Evolutionary conservation across 2,797 vertebrate species (phyloP), one percentile per base, ranked within the genome.

Genomic region (Petrocephalus schoutedeni): DNA sequence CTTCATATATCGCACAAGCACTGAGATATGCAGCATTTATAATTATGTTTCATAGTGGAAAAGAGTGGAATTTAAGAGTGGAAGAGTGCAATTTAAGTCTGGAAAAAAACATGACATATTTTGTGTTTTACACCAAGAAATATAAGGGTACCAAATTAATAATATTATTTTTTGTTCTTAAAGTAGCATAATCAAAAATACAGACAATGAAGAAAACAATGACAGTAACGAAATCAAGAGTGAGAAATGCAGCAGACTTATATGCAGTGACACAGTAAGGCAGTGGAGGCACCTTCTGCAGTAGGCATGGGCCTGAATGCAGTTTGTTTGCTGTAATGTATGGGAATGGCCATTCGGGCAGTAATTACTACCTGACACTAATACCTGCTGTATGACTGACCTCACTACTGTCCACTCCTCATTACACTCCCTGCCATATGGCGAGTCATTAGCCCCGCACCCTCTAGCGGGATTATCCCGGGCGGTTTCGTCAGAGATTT

Each of bases 341-440:
- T 45, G 36, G 12, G 67, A 59, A 53, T 64, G 58, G 58, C 36
- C 59, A 94, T 94, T 93, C 91, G 87, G 90, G 91, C 92, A 95
- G 95, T 96, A 96, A 96, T 96, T 95, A 91, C 92, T 92, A 95
- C 95, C 95, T 96, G 95, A 96, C 95, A 96, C 95, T 96, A 96
- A 96, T 96, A 95, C 96, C 92, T 94, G 94, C 93, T 94, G 95
- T 95, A 96, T 96, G 95, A 95, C 92, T 96, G 95, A 96, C 95
- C 95, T 93, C 91, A 92, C 92, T 94, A 93, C 93, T 92, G 93
- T 93, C 94, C 94, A 91, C 92, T 90, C 49, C 71, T 91, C 94
- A 92, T 94, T 93, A 94, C 93, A 93, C 93, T 93, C 93, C 94
- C 89, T 89, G 92, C 93, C 95, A 95, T 95, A 95, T 95, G 95